Base-by-base conservation (phyloP, 2,113 vertebrate species). In the Bujurquina vittata region DNA sequence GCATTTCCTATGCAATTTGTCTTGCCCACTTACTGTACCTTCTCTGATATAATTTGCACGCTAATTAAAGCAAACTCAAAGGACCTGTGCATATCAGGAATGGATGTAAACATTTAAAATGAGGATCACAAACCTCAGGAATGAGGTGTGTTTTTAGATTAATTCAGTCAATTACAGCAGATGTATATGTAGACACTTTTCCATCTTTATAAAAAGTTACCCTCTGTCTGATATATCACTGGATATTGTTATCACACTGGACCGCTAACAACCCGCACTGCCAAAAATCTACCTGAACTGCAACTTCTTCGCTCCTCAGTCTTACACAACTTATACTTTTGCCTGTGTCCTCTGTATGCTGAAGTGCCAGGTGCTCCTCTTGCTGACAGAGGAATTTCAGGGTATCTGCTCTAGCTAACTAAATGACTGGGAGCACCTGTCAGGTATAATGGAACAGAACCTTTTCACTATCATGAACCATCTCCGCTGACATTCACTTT, bases 1-100 rank as follows among this genome's bases (percentile, higher is more conserved):
- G 87, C 95, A 94, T 95, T 95, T 92, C 85, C 79, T 76, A 49
- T 83, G 85, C 74, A 93, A 81, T 89, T 92, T 88, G 86, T 92
- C 86, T 88, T 79, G 79, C 85, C 89, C 81, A 85, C 83, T 88
- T 84, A 88, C 80, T 86, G 80, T 87, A 93, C 85, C 56, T 81
- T 69, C 56, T 88, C 69, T 86, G 79, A 89, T 87, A 87, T 87
- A 86, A 89, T 87, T 77, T 85, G 80, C 84, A 56, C 67, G 55
- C 63, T 89, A 89, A 91, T 92, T 92, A 90, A 92, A 87, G 56
- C 69, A 77, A 84, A 78, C 79, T 81, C 29, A 77, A 46, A 69
- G 7, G 46, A 88, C 40, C 33, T 75, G 37, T 73, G 72, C n/a
- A 77, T 31, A 72, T 35, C 23, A 22, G 31, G 29, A 59, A 62